These are phyloP conservation scores for Frieseomelitta varia DNA, from an alignment of 1,140 invertebrate genomes.

Conservation along the genomic window DNA sequence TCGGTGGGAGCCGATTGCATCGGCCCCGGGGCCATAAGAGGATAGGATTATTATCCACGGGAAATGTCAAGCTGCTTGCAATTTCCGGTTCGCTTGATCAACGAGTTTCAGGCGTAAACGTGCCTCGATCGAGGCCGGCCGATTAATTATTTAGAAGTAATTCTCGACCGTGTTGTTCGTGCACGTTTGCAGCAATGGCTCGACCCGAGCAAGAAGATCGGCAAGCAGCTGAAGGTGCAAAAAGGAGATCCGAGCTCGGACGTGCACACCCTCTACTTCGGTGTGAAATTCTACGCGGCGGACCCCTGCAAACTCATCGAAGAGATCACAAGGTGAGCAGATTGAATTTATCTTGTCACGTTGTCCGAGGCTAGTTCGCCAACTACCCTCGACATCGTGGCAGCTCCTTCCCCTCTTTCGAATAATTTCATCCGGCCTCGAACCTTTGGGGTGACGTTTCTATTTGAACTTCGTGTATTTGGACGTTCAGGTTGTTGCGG, in stretches of 20 bases:
- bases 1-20: neutral
- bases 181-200: slow-evolving; percentile 90
- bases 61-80: slow-evolving; percentile 74
- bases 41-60: slow-evolving; percentile 76
- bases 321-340: slow-evolving; percentile 94
- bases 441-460: neutral
- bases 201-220: slow-evolving; percentile 91
- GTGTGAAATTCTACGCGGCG: slow-evolving; percentile 99
- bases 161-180: slow-evolving; percentile 1
- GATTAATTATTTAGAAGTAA: slow-evolving; percentile 36
- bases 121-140: slow-evolving; percentile 1
- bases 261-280: slow-evolving; percentile 96
- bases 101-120: slow-evolving; percentile 40
- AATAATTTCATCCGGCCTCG: neutral
- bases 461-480: neutral
- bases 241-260: slow-evolving; percentile 85
- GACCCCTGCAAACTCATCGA: slow-evolving; percentile 97
- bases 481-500: too few species aligned
- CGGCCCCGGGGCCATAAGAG: slow-evolving; percentile 23
- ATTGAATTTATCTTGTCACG: slow-evolving; percentile 36
- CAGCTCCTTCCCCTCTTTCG: neutral
- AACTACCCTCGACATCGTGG: neutral
- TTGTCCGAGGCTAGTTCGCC: neutral
- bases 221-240: slow-evolving; percentile 89
- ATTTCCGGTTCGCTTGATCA: slow-evolving; percentile 73